Evolutionary conservation across 2,888 invertebrate species (phyloP).

Genomic region (Dryomyza anilis): DNA sequence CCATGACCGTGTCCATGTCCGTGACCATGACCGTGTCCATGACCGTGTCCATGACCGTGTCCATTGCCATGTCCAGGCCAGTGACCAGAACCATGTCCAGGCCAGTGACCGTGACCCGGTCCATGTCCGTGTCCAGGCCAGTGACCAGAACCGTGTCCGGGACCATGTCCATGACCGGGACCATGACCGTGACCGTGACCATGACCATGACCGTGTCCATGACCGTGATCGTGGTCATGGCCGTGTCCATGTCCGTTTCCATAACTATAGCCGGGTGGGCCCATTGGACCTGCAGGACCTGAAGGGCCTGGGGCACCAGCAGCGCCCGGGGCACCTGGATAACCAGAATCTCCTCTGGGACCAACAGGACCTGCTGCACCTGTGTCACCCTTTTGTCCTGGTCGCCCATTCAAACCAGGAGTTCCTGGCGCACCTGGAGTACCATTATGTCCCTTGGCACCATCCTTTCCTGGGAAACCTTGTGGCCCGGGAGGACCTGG

Average conservation of each 20-base stretch:
- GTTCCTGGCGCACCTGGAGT: not conserved
- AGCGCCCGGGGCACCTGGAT: not conserved
- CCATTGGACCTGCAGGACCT: not conserved
- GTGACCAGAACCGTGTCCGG: too few relatives aligned
- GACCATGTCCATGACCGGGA: too few relatives aligned
- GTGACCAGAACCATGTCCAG: too few relatives aligned
- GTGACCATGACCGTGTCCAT: too few relatives aligned
- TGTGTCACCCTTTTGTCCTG: not conserved
- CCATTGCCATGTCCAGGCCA: too few relatives aligned
- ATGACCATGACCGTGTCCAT: not conserved
- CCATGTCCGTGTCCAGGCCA: too few relatives aligned
- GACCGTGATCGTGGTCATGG: not conserved
- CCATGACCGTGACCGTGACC: not conserved
- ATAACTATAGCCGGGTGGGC: not conserved
- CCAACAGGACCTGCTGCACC: not conserved
- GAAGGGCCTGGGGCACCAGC: not conserved
- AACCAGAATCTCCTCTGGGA: not conserved
- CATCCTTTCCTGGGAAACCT: conserved; percentile 15
- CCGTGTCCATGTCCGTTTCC: not conserved
- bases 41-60: too few relatives aligned
- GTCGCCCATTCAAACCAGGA: not conserved
- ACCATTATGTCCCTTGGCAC: conserved; percentile 4
- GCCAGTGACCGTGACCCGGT: too few relatives aligned
- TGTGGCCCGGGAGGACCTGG: conserved; percentile 25
- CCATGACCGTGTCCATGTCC: too few relatives aligned